phyloP scores from a whole-genome alignment of 2,797 vertebrate genomes.

The Phrynocephalus vlangalii region DNA sequence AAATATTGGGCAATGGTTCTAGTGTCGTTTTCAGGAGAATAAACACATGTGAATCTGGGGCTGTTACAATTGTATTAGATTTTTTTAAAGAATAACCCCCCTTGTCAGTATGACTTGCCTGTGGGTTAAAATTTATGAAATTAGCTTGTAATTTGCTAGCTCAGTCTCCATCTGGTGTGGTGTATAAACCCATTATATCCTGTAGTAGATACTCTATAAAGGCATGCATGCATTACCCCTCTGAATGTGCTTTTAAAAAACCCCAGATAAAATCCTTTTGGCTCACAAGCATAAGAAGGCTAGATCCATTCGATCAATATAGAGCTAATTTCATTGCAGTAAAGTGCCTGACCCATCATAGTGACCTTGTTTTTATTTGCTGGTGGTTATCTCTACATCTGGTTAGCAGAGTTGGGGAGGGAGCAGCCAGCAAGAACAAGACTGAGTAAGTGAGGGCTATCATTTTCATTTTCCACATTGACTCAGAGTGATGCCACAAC shows the following conservation, averaged over 20 bases:
- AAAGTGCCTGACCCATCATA: not conserved
- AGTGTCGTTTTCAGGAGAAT: not conserved
- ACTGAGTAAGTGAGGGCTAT: not conserved
- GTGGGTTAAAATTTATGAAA: not conserved
- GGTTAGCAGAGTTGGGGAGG: too few species aligned
- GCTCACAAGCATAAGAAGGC: not conserved
- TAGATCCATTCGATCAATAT: not conserved
- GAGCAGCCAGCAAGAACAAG: not conserved
- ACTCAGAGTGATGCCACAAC: not conserved
- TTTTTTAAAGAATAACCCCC: not conserved
- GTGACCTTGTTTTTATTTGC: conserved; percentile 38
- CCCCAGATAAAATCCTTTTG: not conserved
- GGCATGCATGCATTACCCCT: not conserved
- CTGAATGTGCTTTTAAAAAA: not conserved
- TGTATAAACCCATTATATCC: not conserved
- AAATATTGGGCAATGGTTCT: too few species aligned
- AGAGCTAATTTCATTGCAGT: not conserved
- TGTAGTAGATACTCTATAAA: not conserved
- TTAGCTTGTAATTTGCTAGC: not conserved
- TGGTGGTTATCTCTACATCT: not conserved
- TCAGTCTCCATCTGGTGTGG: not conserved
- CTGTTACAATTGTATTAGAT: not conserved
- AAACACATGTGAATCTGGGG: not conserved
- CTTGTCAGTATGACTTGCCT: not conserved
- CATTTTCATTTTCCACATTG: not conserved